phyloP scores from a whole-genome alignment of 2,888 invertebrate species.

The Athripsodes cinereus region DNA sequence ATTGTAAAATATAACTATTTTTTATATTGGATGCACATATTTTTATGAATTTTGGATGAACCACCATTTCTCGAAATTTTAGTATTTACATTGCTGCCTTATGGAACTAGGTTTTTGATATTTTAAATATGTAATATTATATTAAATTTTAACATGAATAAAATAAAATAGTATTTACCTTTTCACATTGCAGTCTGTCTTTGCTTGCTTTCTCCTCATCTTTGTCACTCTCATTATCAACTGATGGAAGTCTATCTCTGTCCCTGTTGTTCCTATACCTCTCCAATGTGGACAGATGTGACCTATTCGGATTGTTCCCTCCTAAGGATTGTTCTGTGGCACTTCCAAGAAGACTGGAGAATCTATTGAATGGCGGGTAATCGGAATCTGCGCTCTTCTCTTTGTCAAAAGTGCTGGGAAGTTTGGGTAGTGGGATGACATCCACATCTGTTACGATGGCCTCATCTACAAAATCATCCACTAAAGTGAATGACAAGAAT shows the following conservation, averaged over 20 bases:
- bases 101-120: no score
- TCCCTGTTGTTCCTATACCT: conserved; percentile 41
- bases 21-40: no score
- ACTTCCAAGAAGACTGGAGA: conserved; percentile 33
- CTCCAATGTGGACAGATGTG: conserved; percentile 47
- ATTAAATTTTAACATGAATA: no score
- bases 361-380: conserved; percentile 12
- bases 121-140: no score
- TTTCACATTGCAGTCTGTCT: conserved; percentile 58
- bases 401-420: conserved; percentile 51
- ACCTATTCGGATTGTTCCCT: conserved; percentile 28
- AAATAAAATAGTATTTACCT: conserved; percentile 32
- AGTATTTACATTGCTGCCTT: no score
- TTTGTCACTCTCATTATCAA: conserved; percentile 31
- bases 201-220: conserved; percentile 66
- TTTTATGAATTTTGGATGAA: no score
- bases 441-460: conserved; percentile 58
- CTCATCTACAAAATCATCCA: conserved; percentile 43
- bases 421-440: conserved; percentile 58
- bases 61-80: no score
- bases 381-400: conserved; percentile 38
- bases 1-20: no score
- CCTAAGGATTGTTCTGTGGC: conserved; percentile 32
- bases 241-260: conserved; percentile 32
- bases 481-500: conserved; percentile 19